These are phyloP conservation scores for Acleris literana DNA, from an alignment of 2,888 invertebrate species.

Conservation along the genomic window DNA sequence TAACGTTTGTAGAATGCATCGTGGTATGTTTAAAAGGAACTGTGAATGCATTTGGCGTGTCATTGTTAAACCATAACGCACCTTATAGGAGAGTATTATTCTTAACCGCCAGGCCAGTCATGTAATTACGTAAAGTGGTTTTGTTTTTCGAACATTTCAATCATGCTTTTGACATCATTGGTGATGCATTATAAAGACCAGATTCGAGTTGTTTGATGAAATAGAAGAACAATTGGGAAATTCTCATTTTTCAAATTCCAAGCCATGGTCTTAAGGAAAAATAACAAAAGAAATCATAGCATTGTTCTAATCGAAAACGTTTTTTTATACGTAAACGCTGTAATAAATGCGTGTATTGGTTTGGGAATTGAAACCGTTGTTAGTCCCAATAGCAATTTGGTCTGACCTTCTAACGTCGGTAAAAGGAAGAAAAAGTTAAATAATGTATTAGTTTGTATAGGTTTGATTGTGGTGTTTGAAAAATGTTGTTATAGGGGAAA, in stretches of 20 bases:
- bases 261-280: no score
- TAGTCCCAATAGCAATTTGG: slow-evolving; percentile 23
- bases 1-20: no score
- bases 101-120: not conserved
- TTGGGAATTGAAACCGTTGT: slow-evolving; percentile 28
- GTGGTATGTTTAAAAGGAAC: no score
- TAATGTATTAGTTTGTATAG: no score
- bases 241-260: no score
- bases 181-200: no score
- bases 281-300: not conserved
- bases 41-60: no score
- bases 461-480: no score
- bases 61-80: not conserved
- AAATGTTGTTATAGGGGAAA: no score
- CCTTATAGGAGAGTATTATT: not conserved
- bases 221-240: no score
- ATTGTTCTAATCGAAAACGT: not conserved
- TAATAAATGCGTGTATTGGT: slow-evolving; percentile 26
- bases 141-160: not conserved
- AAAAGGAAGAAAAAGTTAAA: slow-evolving; percentile 10
- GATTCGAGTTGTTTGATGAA: no score
- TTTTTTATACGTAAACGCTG: slow-evolving; percentile 12
- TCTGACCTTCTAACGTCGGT: slow-evolving; percentile 9
- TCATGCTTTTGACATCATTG: no score
- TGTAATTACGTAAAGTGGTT: not conserved